Conservation (phyloP, 2,113 vertebrate genomes). For the Mola mola region DNA sequence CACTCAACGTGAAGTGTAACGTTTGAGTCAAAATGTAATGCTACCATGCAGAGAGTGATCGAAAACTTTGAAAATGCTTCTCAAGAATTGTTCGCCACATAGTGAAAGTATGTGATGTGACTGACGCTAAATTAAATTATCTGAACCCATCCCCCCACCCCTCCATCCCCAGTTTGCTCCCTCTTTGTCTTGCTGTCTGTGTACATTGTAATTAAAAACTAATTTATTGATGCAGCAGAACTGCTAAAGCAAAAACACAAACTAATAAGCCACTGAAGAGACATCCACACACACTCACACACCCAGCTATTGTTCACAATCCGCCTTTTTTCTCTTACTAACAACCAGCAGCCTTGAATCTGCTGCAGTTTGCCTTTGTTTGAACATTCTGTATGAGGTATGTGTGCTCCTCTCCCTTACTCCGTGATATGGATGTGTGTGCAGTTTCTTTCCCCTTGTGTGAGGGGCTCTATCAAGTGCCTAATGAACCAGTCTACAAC, state of each 20-base stretch:
- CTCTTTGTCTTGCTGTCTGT: constrained; percentile 44
- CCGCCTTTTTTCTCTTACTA: background rate
- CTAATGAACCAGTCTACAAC: constrained; percentile 54
- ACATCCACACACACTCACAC: too few relatives aligned
- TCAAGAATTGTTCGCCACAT: constrained; percentile 22
- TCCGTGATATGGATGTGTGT: background rate
- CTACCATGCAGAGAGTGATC: background rate
- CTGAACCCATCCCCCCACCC: constrained; percentile 10
- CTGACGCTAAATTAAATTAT: constrained; percentile 30
- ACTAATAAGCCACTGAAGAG: too few relatives aligned
- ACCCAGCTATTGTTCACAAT: constrained; percentile 4
- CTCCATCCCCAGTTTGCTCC: constrained; percentile 6
- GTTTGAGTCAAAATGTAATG: constrained; percentile 1
- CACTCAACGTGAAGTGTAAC: too few relatives aligned
- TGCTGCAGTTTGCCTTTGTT: constrained; percentile 16
- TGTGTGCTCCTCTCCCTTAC: background rate
- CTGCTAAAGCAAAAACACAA: constrained; percentile 79
- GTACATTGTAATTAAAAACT: constrained; percentile 88
- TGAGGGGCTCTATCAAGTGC: constrained; percentile 47
- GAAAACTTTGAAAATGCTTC: background rate
- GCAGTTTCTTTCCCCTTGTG: constrained; percentile 46
- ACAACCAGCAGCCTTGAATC: constrained; percentile 2
- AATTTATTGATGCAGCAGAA: constrained; percentile 90
- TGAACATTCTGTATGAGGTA: constrained; percentile 20
- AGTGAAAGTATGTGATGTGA: constrained; percentile 25